Evolutionary conservation across 2,113 vertebrate species (phyloP), one percentile per base, ranked within the genome.

Genomic region (Brachionichthys hirsutus): DNA sequence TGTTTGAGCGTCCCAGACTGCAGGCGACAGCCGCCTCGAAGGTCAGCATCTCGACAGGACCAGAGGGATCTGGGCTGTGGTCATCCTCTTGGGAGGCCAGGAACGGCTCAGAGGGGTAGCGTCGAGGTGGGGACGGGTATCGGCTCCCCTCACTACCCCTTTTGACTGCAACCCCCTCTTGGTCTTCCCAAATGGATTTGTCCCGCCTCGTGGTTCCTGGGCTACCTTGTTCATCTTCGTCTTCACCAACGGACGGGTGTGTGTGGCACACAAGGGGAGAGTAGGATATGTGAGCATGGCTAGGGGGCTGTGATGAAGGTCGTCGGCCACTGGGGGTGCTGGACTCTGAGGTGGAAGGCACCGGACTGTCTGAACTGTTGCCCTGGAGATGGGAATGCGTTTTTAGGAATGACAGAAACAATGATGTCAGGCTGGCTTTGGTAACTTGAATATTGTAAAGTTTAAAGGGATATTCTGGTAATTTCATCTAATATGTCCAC

Each of bases 21-120:
- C 95, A 95, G 62, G 97, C 97, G 80, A 98, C 94, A 0, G 97
- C 97, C 1, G 95, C 97, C 82, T 98, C 97, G 8, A 99, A 99
- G 84, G 97, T 98, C 83, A 99, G 91, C 4, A 95, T 98, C 90
- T 99, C 97, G 92, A 97, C 93, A 85, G 93, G 93, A 11, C 83
- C 84, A 1, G 94, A 92, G 67, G 95, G 94, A 91, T 98, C 97
- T 2, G 95, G 97, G 87, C 94, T 92, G 44, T 97, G 94, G 62
- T 94, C 93, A 63, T 94, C 97, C 47, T 99, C 96, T 44, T 94
- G 95, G 59, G 94, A 89, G 55, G 94, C 91, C 87, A 98, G 90
- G 89, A 95, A 98, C 45, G 97, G 96, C 90, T 99, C 96, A 0
- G 97, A 98, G 73, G 97, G 96, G 82, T 95, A 98, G 41, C 93